Evolutionary conservation across 2,113 vertebrate species (phyloP).

Genomic region (Sphyrna mokarran): DNA sequence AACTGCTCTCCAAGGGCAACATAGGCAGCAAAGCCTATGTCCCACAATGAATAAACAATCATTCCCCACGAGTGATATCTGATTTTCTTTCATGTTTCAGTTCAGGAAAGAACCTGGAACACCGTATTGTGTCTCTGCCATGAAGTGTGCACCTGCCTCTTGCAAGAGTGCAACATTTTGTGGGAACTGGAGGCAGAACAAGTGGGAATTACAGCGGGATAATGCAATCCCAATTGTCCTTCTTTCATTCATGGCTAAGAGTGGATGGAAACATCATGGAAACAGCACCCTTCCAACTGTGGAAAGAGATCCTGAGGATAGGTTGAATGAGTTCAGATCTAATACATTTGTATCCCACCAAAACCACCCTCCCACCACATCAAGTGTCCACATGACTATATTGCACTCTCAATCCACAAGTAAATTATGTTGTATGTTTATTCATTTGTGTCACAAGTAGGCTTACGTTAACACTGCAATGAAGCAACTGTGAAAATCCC

Average conservation of each 20-base stretch:
- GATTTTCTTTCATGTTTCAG: not conserved
- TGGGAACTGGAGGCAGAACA: not conserved
- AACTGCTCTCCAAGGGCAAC: too few species aligned
- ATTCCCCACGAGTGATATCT: not conserved
- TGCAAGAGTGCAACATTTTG: not conserved
- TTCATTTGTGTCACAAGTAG: too few species aligned
- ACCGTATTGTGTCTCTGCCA: not conserved
- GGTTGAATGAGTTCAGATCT: not conserved
- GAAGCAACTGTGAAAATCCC: too few species aligned
- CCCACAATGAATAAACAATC: not conserved
- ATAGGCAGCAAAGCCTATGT: too few species aligned
- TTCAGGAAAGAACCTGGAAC: not conserved
- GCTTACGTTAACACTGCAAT: too few species aligned
- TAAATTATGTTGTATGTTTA: not conserved
- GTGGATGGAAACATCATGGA: not conserved
- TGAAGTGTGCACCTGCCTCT: not conserved
- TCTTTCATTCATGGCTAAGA: not conserved
- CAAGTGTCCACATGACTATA: not conserved
- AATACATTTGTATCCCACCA: not conserved
- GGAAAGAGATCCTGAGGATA: not conserved
- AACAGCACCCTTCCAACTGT: not conserved
- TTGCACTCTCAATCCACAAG: not conserved
- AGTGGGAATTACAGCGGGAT: not conserved
- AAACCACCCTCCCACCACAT: not conserved
- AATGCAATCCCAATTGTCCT: not conserved